phyloP scores from a whole-genome alignment of 1,140 invertebrate genomes.

The Drosophila mayri region DNA sequence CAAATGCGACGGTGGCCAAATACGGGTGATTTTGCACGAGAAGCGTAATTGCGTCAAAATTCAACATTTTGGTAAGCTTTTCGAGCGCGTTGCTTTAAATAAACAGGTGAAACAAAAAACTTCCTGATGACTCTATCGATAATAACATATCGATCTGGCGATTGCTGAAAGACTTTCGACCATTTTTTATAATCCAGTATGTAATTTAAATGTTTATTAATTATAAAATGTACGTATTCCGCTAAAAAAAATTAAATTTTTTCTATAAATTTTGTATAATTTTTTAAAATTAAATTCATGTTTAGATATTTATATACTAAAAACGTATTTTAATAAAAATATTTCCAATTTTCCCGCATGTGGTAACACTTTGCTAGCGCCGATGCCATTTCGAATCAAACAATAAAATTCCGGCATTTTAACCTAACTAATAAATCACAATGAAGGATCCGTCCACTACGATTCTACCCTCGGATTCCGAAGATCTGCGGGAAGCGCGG shows the following conservation, averaged over 20 bases:
- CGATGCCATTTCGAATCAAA: conserved; percentile 22
- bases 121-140: neutral
- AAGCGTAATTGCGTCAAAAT: neutral
- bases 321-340: too few species aligned
- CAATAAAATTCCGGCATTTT: conserved; percentile 1
- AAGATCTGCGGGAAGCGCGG: conserved; percentile 51
- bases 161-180: neutral
- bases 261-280: neutral
- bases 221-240: neutral
- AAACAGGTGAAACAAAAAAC: neutral
- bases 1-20: neutral
- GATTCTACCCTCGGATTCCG: conserved; percentile 36
- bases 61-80: conserved; percentile 3
- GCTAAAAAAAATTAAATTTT: neutral
- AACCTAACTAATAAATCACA: neutral
- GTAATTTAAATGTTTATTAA: neutral
- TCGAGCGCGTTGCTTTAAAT: conserved; percentile 11
- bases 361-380: neutral
- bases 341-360: neutral
- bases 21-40: conserved; percentile 3
- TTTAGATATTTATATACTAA: neutral
- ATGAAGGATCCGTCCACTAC: conserved; percentile 49
- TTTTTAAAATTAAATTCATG: neutral
- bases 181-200: too few species aligned
- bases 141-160: neutral